Conservation (phyloP, 1,140 invertebrate genomes). For the Drosophila dunni region DNA sequence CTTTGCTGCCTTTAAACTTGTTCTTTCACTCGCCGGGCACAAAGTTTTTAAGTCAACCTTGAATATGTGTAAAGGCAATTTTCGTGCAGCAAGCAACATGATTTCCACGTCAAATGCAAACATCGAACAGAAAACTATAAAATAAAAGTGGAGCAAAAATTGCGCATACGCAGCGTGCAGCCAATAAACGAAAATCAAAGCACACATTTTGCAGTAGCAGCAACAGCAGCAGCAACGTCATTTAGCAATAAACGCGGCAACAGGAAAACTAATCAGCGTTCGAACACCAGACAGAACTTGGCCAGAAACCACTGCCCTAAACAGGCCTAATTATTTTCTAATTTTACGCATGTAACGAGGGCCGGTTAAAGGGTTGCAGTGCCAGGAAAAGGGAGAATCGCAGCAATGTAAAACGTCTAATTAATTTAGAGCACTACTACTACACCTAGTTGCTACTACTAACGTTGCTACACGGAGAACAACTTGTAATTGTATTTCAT, state of each 20-base stretch:
- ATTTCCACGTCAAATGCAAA: conserved; percentile 12
- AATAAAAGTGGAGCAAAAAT: conserved; percentile 30
- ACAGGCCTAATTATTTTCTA: conserved; percentile 75
- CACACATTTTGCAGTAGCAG: conserved; percentile 28
- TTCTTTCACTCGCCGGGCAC: conserved; percentile 1
- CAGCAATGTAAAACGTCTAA: conserved; percentile 56
- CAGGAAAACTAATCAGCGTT: conserved; percentile 59
- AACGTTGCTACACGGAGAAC: neutral
- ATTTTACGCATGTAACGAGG: conserved; percentile 47
- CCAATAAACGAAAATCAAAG: conserved; percentile 52
- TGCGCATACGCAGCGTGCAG: conserved; percentile 52
- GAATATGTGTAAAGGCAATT: conserved; percentile 2
- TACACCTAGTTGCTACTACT: no score
- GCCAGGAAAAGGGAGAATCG: conserved; percentile 13
- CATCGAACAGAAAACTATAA: conserved; percentile 13
- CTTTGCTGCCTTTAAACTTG: conserved; percentile 35
- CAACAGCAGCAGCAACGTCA: conserved; percentile 25
- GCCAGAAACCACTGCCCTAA: conserved; percentile 33
- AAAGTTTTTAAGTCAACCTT: conserved; percentile 24
- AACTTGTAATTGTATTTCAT: conserved; percentile 16
- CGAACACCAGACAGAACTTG: conserved; percentile 15
- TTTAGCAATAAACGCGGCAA: conserved; percentile 14
- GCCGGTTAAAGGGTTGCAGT: neutral
- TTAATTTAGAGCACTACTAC: conserved; percentile 60
- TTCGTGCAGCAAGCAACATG: conserved; percentile 17